Evolutionary conservation across 1,140 invertebrate species (phyloP).

Genomic region (Pinna nobilis): DNA sequence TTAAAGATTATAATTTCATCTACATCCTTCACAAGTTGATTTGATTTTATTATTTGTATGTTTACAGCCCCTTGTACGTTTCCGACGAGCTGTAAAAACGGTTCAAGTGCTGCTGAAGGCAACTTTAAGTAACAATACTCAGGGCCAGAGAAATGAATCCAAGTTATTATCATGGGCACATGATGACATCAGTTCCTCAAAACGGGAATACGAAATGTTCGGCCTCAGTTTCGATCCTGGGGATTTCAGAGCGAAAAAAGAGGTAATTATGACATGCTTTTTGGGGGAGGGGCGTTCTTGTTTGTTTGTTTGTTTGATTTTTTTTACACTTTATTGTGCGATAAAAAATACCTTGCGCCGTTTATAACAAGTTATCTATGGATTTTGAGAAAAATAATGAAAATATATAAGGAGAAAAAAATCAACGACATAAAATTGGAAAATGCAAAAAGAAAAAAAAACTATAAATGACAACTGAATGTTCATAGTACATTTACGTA

Average conservation of each 20-base stretch:
- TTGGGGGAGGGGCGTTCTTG: neutral
- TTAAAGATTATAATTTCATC: too few species aligned
- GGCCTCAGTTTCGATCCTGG: conserved; percentile 62
- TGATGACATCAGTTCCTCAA: conserved; percentile 53
- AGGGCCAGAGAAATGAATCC: conserved; percentile 39
- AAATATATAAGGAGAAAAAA: too few species aligned
- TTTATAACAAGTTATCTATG: neutral
- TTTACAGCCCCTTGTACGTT: conserved; percentile 61
- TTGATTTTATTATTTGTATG: conserved; percentile 35
- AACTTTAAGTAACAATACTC: conserved; percentile 49
- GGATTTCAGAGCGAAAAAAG: conserved; percentile 55
- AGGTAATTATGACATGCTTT: conserved; percentile 43
- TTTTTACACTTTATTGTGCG: too few species aligned
- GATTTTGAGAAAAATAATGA: neutral
- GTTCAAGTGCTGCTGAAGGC: conserved; percentile 56
- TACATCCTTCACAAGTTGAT: neutral
- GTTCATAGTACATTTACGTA: too few species aligned
- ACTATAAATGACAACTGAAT: too few species aligned
- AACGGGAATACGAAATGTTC: conserved; percentile 52
- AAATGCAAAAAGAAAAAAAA: too few species aligned
- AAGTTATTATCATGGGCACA: conserved; percentile 58
- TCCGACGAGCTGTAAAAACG: conserved; percentile 53
- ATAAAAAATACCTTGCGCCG: neutral
- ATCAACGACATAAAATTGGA: too few species aligned
- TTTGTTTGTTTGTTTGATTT: too few species aligned